phyloP scores from a whole-genome alignment of 35 echinoderm and acorn worm species.

The Lytechinus pictus region DNA sequence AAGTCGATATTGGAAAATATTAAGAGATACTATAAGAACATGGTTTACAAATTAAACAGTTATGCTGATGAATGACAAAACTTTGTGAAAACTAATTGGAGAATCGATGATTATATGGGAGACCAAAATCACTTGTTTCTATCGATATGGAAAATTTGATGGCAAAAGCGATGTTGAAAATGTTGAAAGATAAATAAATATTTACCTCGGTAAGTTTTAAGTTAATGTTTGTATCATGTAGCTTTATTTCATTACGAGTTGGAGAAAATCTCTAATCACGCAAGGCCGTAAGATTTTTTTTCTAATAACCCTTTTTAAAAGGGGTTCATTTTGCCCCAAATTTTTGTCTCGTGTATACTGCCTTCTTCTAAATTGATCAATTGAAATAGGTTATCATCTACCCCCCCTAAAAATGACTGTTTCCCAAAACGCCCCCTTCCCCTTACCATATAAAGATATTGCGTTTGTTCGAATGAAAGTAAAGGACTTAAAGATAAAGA shows the following conservation, averaged over 20 bases:
- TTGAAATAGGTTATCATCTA: too few species aligned
- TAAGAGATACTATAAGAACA: too few species aligned
- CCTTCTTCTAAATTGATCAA: too few species aligned
- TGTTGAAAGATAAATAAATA: slow-evolving; percentile 27
- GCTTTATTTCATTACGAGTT: background rate
- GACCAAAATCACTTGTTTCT: background rate
- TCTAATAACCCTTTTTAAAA: too few species aligned
- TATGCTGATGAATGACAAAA: background rate
- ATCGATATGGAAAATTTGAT: background rate
- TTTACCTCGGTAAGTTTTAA: slow-evolving; percentile 43
- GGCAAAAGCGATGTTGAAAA: background rate
- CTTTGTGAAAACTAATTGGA: background rate
- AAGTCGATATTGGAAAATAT: too few species aligned
- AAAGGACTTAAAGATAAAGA: too few species aligned
- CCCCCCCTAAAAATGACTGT: too few species aligned
- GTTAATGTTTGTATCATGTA: background rate
- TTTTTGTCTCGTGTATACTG: too few species aligned
- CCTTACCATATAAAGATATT: too few species aligned
- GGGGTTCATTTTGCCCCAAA: too few species aligned
- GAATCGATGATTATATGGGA: background rate
- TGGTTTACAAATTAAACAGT: background rate
- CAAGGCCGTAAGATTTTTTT: background rate
- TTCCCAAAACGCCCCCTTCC: too few species aligned
- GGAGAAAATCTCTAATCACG: background rate
- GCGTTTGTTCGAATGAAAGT: too few species aligned